Evolutionary conservation across 2,113 vertebrate genomes (phyloP), one percentile per base, ranked within the genome.

Genomic region (Circaetus gallicus): DNA sequence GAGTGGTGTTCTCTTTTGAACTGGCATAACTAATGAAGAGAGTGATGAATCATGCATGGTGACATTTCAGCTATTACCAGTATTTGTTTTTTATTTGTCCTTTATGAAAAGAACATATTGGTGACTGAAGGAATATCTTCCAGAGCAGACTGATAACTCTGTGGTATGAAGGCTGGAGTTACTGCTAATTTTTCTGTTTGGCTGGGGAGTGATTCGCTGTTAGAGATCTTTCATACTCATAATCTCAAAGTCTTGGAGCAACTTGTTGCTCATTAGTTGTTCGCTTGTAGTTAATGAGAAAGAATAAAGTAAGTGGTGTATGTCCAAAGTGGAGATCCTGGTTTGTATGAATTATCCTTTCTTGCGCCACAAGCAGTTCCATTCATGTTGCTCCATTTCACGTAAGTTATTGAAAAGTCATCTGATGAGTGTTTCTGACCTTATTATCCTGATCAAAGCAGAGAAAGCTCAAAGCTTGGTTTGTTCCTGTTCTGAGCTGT

Each of bases 11-110:
- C 66, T 61, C 78, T 82, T 62, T 42, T 59, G 21, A 52, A 15
- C 84, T 36, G 84, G 74, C 82, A 87, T 34, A 79, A 5, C 52
- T 78, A 16, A 67, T 66, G 84, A 70, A 62, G 34, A 47, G 58
- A 15, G 26, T 2, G 82, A 81, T 96, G 95, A 94, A 96, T 97
- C 90, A 86, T 11, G n/a, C 71, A 1, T 78, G 85, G 50, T 97
- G 96, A 81, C 90, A 92, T 93, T 95, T 97, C 65, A 38, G 72
- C 86, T 86, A 9, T 78, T 67, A 82, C 32, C 80, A 28, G 82
- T 55, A 29, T 80, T 92, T 78, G 95, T 77, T 88, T 74, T 86
- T 96, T 95, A 83, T 89, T 91, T 89, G 86, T 81, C 86, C 63
- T 95, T 86, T 92, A 29, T 38, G 36, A 7, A 67, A 56, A 69